These are phyloP conservation scores for Anoncus sp. DNA, from an alignment of 2,888 invertebrate species.

Conservation along the genomic window DNA sequence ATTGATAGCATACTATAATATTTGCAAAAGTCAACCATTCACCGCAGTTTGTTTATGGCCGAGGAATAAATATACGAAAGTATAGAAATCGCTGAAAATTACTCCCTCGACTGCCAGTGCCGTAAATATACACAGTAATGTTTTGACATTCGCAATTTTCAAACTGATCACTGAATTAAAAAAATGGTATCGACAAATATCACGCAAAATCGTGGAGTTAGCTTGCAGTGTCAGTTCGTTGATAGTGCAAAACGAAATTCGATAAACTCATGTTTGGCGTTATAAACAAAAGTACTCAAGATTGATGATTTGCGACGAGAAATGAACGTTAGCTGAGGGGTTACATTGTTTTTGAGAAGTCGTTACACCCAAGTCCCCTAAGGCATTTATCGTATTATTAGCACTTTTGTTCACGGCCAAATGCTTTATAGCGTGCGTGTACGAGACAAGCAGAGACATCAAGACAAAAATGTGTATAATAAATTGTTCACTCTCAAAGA, in stretches of 20 bases:
- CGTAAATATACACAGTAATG: no score
- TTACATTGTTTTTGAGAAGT: background rate
- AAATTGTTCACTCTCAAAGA: background rate
- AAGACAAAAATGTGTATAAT: background rate
- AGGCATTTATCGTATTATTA: background rate
- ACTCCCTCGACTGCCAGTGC: background rate
- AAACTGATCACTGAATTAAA: no score
- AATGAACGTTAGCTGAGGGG: no score
- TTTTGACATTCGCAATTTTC: no score
- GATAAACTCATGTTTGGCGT: background rate
- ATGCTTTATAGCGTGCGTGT: background rate
- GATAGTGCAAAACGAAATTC: background rate
- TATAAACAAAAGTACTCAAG: no score
- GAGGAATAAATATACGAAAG: background rate
- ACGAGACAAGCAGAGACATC: background rate
- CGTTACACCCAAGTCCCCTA: background rate
- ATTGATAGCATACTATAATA: background rate
- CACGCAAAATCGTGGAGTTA: no score
- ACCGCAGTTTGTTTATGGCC: background rate
- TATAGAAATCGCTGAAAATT: no score
- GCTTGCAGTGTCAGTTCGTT: no score
- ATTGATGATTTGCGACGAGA: no score
- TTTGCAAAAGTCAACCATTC: background rate
- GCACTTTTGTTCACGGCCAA: background rate
- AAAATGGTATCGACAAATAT: no score